These are phyloP conservation scores for Chironomus tepperi DNA, from an alignment of 1,140 invertebrate genomes.

Conservation along the genomic window DNA sequence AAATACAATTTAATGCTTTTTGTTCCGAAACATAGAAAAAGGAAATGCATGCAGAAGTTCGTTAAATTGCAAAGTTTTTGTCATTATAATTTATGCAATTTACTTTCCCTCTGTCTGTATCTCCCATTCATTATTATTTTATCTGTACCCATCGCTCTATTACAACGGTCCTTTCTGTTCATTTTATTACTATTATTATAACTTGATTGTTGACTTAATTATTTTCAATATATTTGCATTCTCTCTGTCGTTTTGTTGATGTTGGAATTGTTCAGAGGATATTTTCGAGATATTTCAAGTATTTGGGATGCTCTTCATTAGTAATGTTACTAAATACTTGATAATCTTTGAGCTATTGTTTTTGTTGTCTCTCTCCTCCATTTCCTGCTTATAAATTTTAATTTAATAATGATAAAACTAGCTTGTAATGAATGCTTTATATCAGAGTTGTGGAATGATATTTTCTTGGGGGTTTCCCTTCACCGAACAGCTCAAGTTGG, in stretches of 20 bases:
- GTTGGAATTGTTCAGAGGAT: too few relatives aligned
- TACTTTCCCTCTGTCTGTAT: not conserved
- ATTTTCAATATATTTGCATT: conserved; percentile 15
- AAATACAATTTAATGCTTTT: too few relatives aligned
- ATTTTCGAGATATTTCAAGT: not conserved
- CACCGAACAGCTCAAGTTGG: too few relatives aligned
- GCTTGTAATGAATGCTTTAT: too few relatives aligned
- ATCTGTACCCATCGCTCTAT: not conserved
- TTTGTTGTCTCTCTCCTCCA: not conserved
- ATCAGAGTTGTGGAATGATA: too few relatives aligned
- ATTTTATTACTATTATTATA: not conserved
- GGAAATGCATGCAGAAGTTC: not conserved
- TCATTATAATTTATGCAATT: conserved; percentile 1
- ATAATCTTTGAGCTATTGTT: not conserved
- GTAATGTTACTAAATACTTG: not conserved
- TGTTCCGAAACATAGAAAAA: too few relatives aligned
- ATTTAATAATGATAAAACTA: not conserved
- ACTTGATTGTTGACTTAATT: conserved; percentile 9
- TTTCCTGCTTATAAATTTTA: not conserved
- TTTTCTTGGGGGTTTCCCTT: too few relatives aligned
- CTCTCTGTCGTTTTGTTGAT: not conserved
- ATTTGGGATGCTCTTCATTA: not conserved
- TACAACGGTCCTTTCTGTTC: not conserved
- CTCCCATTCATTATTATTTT: too few relatives aligned
- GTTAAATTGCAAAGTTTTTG: conserved; percentile 9